phyloP scores from a whole-genome alignment of 2,888 invertebrate species.

The Taenaris catops region DNA sequence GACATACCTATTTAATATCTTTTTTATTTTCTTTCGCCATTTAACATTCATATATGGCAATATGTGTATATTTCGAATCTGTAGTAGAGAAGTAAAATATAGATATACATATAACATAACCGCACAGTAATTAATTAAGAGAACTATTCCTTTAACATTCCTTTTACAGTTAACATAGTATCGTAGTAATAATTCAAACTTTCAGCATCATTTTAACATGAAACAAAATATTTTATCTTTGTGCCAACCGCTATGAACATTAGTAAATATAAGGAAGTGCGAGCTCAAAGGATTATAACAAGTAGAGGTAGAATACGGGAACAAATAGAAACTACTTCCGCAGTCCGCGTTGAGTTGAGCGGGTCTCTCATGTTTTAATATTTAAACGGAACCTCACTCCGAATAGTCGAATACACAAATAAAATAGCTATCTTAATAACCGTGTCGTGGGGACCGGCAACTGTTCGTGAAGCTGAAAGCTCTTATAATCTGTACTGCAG shows the following conservation, averaged over 20 bases:
- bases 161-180: too few relatives aligned
- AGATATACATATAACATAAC: too few relatives aligned
- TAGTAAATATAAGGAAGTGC: slow-evolving; percentile 10
- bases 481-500: slow-evolving; percentile 57
- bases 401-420: slow-evolving; percentile 64
- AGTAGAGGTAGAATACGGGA: slow-evolving; percentile 17
- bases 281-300: slow-evolving; percentile 21
- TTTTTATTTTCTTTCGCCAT: too few relatives aligned
- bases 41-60: too few relatives aligned
- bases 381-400: slow-evolving; percentile 58
- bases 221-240: slow-evolving; percentile 10
- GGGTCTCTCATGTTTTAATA: slow-evolving; percentile 59
- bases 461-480: slow-evolving; percentile 51
- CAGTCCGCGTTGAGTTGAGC: slow-evolving; percentile 31
- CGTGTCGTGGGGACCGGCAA: slow-evolving; percentile 44
- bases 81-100: too few relatives aligned
- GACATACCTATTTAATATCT: too few relatives aligned
- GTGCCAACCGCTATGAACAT: slow-evolving; percentile 11
- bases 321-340: slow-evolving; percentile 27
- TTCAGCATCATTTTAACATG: slow-evolving; percentile 6
- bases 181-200: slow-evolving; percentile 5
- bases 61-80: too few relatives aligned
- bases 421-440: slow-evolving; percentile 66
- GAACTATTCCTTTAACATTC: too few relatives aligned
- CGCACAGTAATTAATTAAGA: too few relatives aligned